These are phyloP conservation scores for Oriolus oriolus DNA, from an alignment of 2,113 vertebrate genomes.

Conservation along the genomic window DNA sequence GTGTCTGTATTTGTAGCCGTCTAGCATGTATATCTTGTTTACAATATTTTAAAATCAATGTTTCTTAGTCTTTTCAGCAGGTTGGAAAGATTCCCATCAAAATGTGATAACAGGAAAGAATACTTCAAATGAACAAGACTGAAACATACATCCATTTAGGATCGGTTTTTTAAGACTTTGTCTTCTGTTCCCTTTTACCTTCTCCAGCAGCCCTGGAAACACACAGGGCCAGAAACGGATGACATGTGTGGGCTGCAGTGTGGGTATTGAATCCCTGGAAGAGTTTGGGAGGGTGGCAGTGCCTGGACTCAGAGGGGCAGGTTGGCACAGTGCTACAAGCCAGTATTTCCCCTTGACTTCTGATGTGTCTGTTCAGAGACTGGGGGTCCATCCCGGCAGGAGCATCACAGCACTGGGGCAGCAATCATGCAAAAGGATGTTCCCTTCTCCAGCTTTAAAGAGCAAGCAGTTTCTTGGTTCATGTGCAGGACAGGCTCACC, in stretches of 20 bases:
- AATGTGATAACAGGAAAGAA: neutral
- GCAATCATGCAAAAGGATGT: neutral
- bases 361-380: neutral
- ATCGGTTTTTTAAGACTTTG: neutral
- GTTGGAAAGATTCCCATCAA: neutral
- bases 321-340: neutral
- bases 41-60: constrained; percentile 25
- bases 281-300: neutral
- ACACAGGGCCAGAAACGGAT: rapidly evolving
- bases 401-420: neutral
- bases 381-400: rapidly evolving
- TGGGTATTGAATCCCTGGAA: neutral
- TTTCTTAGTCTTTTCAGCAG: neutral
- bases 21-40: neutral
- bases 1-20: neutral
- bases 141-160: neutral
- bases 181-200: neutral
- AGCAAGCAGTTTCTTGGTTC: neutral
- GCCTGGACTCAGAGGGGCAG: neutral
- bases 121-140: neutral
- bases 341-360: neutral
- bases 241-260: neutral
- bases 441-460: neutral
- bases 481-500: neutral
- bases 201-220: neutral